Percentiles rank a stretch among this genome's conserved stretches.
These are phyloP conservation scores for Lasioglossum figueresi DNA, from an alignment of 2,888 invertebrate genomes.

Conservation along the genomic window DNA sequence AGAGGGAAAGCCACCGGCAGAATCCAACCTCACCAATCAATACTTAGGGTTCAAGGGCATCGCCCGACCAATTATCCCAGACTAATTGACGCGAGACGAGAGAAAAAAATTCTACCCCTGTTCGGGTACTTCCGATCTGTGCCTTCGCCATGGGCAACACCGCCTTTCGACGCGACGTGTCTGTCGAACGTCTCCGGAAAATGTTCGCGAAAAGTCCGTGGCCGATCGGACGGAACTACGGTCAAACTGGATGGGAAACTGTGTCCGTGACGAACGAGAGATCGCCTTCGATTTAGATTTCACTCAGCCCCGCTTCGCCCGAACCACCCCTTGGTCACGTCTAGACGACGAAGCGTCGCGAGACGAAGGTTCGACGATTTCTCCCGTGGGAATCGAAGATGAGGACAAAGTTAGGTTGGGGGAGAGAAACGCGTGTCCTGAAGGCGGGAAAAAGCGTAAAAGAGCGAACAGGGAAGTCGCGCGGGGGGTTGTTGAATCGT, in stretches of 20 bases:
- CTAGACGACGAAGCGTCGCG: neutral
- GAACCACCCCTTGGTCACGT: neutral
- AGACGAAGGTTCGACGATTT: conserved; percentile 1
- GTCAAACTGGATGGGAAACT: neutral
- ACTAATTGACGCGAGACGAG: conserved; percentile 79
- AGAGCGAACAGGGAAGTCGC: neutral
- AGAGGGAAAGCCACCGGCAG: conserved; percentile 78
- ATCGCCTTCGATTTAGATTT: conserved; percentile 15
- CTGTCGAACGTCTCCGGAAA: neutral
- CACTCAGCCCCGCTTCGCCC: neutral
- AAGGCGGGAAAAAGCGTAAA: conserved; percentile 21
- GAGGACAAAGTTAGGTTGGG: neutral
- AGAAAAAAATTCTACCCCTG: conserved; percentile 62
- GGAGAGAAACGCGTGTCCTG: conserved; percentile 1
- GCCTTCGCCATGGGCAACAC: neutral
- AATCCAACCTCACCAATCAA: conserved; percentile 83
- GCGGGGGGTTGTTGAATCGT: neutral
- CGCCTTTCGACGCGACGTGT: neutral
- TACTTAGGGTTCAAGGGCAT: conserved; percentile 84
- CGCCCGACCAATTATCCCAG: conserved; percentile 83
- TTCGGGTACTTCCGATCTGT: conserved; percentile 39
- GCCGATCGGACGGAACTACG: neutral
- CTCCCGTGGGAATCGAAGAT: conserved; percentile 19
- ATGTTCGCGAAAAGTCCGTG: neutral
- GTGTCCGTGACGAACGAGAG: neutral